Evolutionary conservation across 1,140 invertebrate species (phyloP).

Genomic region (Halictus rubicundus): DNA sequence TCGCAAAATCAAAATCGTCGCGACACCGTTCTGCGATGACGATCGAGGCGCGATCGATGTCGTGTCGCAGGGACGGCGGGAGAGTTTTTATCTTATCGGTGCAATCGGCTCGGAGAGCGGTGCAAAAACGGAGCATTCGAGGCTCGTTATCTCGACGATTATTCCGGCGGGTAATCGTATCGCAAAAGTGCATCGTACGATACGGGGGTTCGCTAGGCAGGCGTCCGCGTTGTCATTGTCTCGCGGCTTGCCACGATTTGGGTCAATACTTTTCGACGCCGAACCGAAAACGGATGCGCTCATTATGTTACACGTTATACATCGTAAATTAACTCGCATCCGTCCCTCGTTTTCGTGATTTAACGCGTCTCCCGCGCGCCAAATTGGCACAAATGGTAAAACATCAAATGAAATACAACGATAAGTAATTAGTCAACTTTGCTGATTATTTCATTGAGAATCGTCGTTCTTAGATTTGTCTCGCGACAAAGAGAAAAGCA

Average conservation of each 20-base stretch:
- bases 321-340: no score
- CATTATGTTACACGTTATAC: no score
- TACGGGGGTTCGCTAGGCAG: conserved; percentile 2
- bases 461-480: no score
- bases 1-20: neutral
- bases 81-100: conserved; percentile 55
- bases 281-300: no score
- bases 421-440: no score
- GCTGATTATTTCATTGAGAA: no score
- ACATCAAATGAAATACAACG: no score
- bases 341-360: no score
- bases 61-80: neutral
- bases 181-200: conserved; percentile 59
- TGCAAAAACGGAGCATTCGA: conserved; percentile 15
- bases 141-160: conserved; percentile 48
- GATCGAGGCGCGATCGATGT: conserved; percentile 16
- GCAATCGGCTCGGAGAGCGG: conserved; percentile 16
- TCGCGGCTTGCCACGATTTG: conserved; percentile 49
- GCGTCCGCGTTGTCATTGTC: conserved; percentile 4
- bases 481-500: no score
- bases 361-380: no score
- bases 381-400: no score
- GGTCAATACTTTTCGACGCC: conserved; percentile 50
- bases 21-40: neutral
- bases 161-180: conserved; percentile 28